Evolutionary conservation across 2,797 vertebrate species (phyloP).

Genomic region (Tamandua tetradactyla): DNA sequence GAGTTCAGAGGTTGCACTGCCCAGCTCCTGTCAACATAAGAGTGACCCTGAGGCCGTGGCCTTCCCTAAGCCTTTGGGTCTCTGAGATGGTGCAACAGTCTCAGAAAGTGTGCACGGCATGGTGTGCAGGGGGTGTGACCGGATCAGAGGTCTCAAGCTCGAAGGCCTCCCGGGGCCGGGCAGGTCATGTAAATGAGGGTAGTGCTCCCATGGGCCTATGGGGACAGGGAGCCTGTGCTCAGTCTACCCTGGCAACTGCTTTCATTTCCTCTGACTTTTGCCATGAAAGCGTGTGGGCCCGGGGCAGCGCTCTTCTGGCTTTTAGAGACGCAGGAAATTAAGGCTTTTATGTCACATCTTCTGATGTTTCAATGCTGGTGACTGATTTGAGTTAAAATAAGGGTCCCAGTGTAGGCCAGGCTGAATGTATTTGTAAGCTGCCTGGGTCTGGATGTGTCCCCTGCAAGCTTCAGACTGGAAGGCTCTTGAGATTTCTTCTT

Average conservation of each 20-base stretch:
- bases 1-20: neutral
- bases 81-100: neutral
- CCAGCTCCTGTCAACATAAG: neutral
- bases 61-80: too few relatives aligned
- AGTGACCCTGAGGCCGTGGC: neutral
- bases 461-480: accelerated
- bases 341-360: neutral
- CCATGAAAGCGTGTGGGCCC: neutral
- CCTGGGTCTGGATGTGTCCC: neutral
- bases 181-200: neutral
- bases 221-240: neutral
- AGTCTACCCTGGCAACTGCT: accelerated
- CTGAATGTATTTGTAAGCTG: neutral
- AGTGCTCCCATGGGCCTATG: accelerated
- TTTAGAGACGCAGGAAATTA: neutral
- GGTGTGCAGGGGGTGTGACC: accelerated
- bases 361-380: neutral
- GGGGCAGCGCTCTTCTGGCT: accelerated
- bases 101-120: neutral
- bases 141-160: neutral
- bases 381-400: neutral
- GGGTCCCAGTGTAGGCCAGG: neutral
- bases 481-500: neutral
- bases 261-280: too few relatives aligned
- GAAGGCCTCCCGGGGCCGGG: neutral